Evolutionary conservation across 1,140 invertebrate species (phyloP).

Genomic region (Phthorimaea operculella): DNA sequence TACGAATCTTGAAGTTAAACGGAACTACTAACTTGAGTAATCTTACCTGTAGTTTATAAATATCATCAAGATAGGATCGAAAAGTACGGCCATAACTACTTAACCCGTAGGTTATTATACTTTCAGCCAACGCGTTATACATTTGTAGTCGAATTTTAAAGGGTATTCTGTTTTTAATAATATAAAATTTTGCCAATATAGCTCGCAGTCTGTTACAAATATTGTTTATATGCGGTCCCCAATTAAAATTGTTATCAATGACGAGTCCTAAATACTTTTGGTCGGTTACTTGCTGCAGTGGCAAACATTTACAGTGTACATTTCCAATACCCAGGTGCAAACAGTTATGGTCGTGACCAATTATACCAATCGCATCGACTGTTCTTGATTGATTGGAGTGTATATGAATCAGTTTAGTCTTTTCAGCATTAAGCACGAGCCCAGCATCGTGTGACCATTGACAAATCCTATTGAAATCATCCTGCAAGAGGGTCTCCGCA

Average conservation of each 20-base stretch:
- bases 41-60: constrained; percentile 1
- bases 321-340: neutral
- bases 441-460: neutral
- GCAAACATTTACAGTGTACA: neutral
- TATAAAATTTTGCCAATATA: neutral
- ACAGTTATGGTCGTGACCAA: neutral
- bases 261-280: neutral
- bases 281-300: neutral
- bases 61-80: neutral
- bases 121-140: neutral
- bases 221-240: neutral
- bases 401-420: neutral
- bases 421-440: neutral
- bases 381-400: neutral
- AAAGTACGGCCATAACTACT: constrained; percentile 2
- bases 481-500: neutral
- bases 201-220: neutral
- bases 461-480: neutral
- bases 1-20: neutral
- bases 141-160: neutral
- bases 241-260: constrained; percentile 4
- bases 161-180: neutral
- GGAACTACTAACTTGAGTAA: neutral
- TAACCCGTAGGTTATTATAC: neutral
- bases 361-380: neutral